These are phyloP conservation scores for Empis stercorea DNA, from an alignment of 2,888 invertebrate genomes.

Conservation along the genomic window DNA sequence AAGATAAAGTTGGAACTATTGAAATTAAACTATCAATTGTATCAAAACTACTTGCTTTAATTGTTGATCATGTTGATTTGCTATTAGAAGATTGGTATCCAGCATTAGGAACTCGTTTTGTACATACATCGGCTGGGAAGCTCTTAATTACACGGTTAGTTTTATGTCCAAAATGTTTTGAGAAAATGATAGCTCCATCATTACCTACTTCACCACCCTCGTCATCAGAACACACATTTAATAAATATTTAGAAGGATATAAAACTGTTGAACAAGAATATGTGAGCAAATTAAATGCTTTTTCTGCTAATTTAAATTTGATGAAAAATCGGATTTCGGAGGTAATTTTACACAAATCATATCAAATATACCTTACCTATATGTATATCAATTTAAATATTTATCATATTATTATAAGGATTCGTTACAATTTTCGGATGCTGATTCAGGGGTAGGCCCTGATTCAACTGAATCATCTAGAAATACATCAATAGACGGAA, in stretches of 20 bases:
- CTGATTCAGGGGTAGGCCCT: conserved; percentile 77
- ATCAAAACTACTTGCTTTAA: conserved; percentile 69
- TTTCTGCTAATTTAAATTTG: no score
- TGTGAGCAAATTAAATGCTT: conserved; percentile 18
- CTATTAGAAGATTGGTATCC: conserved; percentile 98
- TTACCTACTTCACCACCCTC: no score
- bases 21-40: conserved; percentile 36
- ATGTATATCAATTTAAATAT: no score
- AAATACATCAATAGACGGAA: conserved; percentile 71
- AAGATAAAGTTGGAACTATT: conserved; percentile 36
- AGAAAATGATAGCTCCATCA: conserved; percentile 21
- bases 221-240: conserved; percentile 19
- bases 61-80: conserved; percentile 92
- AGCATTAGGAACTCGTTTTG: conserved; percentile 88
- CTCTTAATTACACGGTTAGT: conserved; percentile 87
- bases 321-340: conserved; percentile 19
- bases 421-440: conserved; percentile 60
- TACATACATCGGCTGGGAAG: conserved; percentile 93
- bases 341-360: conserved; percentile 10
- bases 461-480: conserved; percentile 70
- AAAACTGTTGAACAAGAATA: conserved; percentile 20
- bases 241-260: conserved; percentile 27
- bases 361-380: no score
- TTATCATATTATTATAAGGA: conserved; percentile 40
- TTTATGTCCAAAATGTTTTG: conserved; percentile 80